Base-by-base conservation (phyloP, 2,113 vertebrate genomes). In the Microtus richardsoni region DNA sequence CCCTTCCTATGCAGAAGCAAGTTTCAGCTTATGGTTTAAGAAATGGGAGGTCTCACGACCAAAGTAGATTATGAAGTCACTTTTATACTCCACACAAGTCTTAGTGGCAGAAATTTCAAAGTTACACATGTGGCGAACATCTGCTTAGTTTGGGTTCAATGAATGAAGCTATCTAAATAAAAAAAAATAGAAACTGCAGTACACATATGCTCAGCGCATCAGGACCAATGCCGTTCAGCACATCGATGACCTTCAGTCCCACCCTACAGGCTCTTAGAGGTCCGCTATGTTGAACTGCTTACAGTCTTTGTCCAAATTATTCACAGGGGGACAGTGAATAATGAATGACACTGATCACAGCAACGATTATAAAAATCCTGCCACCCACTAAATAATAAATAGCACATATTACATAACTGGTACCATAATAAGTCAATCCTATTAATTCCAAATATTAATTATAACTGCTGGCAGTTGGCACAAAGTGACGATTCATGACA, bases 21-120 rank as follows among this genome's bases (percentile, higher is more conserved):
- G 6, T 58, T 96, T 94, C 36, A 78, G 19, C 78, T 92, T 54
- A 88, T 79, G 26, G 73, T 47, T 58, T 49, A 41, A 39, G 36
- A 79, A 47, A 86, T 36, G 0, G 77, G 41, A 68, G 19, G 12
- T 68, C 73, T 84, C 54, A 92, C 91, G 64, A 86, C 79, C 60
- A 68, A 90, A 71, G 85, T 3, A 93, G 49, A 93, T 77, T 78
- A 60, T 41, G 83, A 88, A 75, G 64, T 87, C 75, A 52, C 73
- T 92, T 92, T 85, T 74, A 78, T 10, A 97, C 26, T 75, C 68
- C 8, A 91, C 2, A 47, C 19, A 91, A 26, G 66, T 78, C 96
- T 95, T 60, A 91, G 93, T 86, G 13, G 4, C 26, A 95, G 93
- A 94, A 79, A 93, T 92, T 91, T 74, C 87, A 90, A 79, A 58